Percentiles rank a stretch among this genome's conserved stretches.
phyloP scores from a whole-genome alignment of 2,797 vertebrate genomes.

The Clarias pachynema region DNA sequence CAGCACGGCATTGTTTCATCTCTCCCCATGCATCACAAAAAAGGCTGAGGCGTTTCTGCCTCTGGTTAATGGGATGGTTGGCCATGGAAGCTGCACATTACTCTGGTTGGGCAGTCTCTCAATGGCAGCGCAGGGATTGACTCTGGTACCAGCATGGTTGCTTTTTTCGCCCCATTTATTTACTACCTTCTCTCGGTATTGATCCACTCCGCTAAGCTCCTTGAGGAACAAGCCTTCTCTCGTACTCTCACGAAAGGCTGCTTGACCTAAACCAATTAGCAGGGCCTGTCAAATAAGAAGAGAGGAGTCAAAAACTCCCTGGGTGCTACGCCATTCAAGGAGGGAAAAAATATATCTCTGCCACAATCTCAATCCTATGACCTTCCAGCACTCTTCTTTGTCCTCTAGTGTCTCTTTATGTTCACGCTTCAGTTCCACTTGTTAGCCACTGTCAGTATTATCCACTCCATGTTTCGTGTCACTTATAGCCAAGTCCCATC shows the following conservation, averaged over 20 bases:
- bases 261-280: constrained; percentile 69
- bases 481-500: constrained; percentile 23
- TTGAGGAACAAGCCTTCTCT: constrained; percentile 51
- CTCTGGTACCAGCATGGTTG: constrained; percentile 65
- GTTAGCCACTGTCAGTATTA: constrained; percentile 46
- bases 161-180: constrained; percentile 65
- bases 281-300: constrained; percentile 57
- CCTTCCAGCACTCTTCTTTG: constrained; percentile 51
- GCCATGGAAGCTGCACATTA: constrained; percentile 48
- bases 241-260: constrained; percentile 57
- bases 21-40: constrained; percentile 70
- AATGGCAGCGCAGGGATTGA: constrained; percentile 63
- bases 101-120: constrained; percentile 44
- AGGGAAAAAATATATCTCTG: constrained; percentile 44
- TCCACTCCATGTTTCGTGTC: constrained; percentile 26
- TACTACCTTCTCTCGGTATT: constrained; percentile 60
- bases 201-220: constrained; percentile 63
- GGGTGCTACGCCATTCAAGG: constrained; percentile 43
- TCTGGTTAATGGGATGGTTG: constrained; percentile 40
- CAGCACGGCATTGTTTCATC: constrained; percentile 49
- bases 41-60: constrained; percentile 54
- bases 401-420: constrained; percentile 43
- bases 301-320: constrained; percentile 59
- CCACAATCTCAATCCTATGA: constrained; percentile 58
- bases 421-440: constrained; percentile 52